These are phyloP conservation scores for Phaethon lepturus DNA, from an alignment of 2,113 vertebrate species.

Conservation along the genomic window DNA sequence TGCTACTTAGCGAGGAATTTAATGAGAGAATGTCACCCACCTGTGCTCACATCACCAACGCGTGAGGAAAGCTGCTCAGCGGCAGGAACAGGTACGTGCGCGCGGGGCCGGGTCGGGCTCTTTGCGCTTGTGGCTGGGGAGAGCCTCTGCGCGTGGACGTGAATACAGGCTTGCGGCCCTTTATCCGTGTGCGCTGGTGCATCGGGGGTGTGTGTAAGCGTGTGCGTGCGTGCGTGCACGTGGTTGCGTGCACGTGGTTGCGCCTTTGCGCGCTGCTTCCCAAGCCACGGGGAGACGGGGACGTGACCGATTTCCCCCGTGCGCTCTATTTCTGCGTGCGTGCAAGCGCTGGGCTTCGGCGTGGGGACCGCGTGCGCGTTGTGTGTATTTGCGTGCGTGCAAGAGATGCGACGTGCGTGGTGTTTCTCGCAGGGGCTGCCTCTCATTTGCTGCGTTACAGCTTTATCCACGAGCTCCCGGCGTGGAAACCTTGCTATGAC, in stretches of 20 bases:
- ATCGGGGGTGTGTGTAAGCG: rapidly evolving
- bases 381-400: rapidly evolving
- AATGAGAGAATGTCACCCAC: rapidly evolving
- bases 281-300: neutral
- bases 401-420: rapidly evolving
- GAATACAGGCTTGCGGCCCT: neutral
- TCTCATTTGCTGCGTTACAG: neutral
- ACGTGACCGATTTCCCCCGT: rapidly evolving
- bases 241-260: neutral
- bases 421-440: neutral
- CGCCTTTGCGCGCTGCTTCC: neutral
- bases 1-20: neutral
- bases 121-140: neutral
- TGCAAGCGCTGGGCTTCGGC: neutral
- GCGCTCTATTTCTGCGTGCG: rapidly evolving
- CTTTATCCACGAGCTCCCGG: neutral
- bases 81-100: rapidly evolving
- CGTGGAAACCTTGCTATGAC: neutral
- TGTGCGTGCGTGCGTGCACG: too few relatives aligned
- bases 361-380: rapidly evolving
- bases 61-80: neutral
- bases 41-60: neutral
- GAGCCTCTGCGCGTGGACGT: rapidly evolving
- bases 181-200: rapidly evolving
- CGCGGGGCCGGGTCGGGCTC: rapidly evolving